Evolutionary conservation across 2,888 invertebrate genomes (phyloP), one percentile per base, ranked within the genome.

Genomic region (Ephialtes manifestator): DNA sequence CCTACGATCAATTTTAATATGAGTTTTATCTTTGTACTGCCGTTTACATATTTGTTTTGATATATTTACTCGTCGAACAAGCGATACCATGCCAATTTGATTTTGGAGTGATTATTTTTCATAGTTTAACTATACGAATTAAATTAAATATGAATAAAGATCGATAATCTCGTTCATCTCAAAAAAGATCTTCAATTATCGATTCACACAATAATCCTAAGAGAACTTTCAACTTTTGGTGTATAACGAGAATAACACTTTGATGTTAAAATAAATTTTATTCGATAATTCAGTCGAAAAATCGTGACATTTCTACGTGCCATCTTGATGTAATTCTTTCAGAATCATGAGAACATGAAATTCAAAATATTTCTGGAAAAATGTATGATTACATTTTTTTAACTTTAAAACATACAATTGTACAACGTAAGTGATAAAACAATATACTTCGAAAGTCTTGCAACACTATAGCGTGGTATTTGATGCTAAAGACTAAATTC

Each of bases 311-410:
- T 18, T 51, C 13, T 18, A 78, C 74, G 65, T 43, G 51, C 68
- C 68, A 24, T 10, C 72, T 78, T 67, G 43, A 68, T 74, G 77
- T 72, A 70, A 72, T 11, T 75, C 60, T 74, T 79, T 51, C 53
- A 43, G 51, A 63, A 63, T 53, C 13, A 63, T 15, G 15, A 31
- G 18, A 74, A 31, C 2, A 28, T 48, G 18, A 43, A 39, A 8
- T 11, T 39, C 11, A 8, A 11, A 18, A 18, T 74, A 11, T 35
- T n/a, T 28, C 13, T 46, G 65, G 13, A 35, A 48, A 70, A 70
- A 79, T 43, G 51, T 11, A 43, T 63, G 2, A 79, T 31, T 43
- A 13, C 46, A 58, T 39, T 53, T 39, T 48, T 20, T 51, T 13
- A 51, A 75, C n/a, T 60, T 35, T 75, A 15, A 75, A 75, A 35